Conservation (phyloP, 2,797 vertebrate species). For the Hephaestus fuliginosus region DNA sequence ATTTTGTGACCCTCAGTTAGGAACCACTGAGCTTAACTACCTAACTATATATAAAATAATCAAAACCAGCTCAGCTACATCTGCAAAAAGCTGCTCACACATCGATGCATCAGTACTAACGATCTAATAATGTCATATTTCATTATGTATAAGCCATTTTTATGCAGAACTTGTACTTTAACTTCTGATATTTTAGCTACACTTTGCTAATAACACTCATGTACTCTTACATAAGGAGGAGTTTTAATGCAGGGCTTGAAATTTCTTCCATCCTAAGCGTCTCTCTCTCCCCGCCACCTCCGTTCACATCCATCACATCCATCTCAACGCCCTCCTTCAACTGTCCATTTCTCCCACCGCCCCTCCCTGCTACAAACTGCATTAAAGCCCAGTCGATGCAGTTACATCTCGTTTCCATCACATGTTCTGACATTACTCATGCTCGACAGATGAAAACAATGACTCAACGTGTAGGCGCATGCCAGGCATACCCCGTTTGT, state of each 20-base stretch:
- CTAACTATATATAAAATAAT: too few species aligned
- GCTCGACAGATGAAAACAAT: constrained; percentile 71
- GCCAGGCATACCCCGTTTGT: constrained; percentile 59
- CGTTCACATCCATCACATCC: neutral
- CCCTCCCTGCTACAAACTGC: constrained; percentile 33
- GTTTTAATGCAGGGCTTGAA: constrained; percentile 1
- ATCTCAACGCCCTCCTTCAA: neutral
- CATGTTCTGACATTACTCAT: constrained; percentile 50
- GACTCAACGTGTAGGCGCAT: constrained; percentile 73
- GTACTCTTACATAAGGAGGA: neutral
- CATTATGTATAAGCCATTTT: too few species aligned
- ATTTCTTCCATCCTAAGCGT: neutral
- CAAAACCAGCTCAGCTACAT: too few species aligned
- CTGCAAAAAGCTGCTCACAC: neutral
- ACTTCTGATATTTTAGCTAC: neutral
- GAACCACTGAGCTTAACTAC: too few species aligned
- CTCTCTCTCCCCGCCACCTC: neutral
- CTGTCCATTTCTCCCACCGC: neutral
- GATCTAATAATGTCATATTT: too few species aligned
- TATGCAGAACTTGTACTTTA: too few species aligned
- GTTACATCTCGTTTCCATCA: constrained; percentile 43
- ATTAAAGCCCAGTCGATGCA: constrained; percentile 48
- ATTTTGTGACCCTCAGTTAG: neutral
- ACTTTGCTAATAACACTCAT: neutral
- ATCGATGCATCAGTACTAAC: too few species aligned